A percentile compares a stretch with the other conserved stretches of the same genome.
Conservation (phyloP, 2,888 invertebrate species). For the Drosophila diplacantha region DNA sequence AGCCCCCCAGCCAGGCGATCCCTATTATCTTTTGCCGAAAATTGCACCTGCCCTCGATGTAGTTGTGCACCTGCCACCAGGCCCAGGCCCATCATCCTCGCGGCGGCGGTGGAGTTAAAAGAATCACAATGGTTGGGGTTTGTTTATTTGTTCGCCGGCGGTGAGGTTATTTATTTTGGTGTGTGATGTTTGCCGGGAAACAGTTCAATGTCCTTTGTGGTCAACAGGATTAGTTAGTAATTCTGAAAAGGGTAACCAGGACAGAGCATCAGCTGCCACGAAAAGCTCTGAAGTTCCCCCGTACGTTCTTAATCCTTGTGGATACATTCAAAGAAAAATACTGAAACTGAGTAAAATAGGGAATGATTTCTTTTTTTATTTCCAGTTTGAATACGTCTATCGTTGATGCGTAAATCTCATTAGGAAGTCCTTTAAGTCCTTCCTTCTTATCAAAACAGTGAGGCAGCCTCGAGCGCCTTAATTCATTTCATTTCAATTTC, state of each 20-base stretch:
- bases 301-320: too few species aligned
- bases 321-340: background rate
- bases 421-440: background rate
- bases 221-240: slow-evolving; percentile 34
- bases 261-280: slow-evolving; percentile 4
- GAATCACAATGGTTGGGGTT: slow-evolving; percentile 31
- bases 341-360: background rate
- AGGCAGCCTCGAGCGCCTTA: slow-evolving; percentile 33
- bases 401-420: background rate
- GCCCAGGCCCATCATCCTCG: slow-evolving; percentile 13
- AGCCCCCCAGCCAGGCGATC: slow-evolving; percentile 19
- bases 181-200: background rate
- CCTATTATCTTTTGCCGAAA: slow-evolving; percentile 29
- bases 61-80: slow-evolving; percentile 61
- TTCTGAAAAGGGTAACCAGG: background rate
- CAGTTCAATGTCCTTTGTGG: slow-evolving; percentile 57
- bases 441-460: background rate
- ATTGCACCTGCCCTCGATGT: slow-evolving; percentile 57
- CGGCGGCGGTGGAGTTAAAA: slow-evolving; percentile 28
- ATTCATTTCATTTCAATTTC: slow-evolving; percentile 58
- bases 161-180: slow-evolving; percentile 43
- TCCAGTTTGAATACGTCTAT: background rate
- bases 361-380: background rate
- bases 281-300: background rate
- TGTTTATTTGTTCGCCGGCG: slow-evolving; percentile 40